Conservation (phyloP, 1,140 invertebrate genomes). For the Zaprionus tsacasi region DNA sequence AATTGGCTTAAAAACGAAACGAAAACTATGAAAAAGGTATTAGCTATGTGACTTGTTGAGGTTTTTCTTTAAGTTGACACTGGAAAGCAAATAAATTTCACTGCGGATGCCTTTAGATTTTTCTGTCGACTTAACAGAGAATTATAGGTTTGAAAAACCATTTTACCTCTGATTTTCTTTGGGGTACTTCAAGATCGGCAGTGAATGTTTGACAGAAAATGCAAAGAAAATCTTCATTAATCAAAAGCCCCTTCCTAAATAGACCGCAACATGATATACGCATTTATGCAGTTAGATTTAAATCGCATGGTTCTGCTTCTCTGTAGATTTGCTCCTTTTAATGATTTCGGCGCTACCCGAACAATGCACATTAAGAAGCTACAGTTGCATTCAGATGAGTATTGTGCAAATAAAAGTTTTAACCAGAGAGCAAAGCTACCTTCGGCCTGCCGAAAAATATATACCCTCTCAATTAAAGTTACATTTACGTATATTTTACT, state of each 20-base stretch:
- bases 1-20: slow-evolving; percentile 60
- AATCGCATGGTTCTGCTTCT: slow-evolving; percentile 53
- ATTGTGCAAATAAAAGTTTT: slow-evolving; percentile 81
- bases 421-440: neutral
- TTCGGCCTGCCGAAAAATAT: too few relatives aligned
- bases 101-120: slow-evolving; percentile 32
- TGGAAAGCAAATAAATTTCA: slow-evolving; percentile 11
- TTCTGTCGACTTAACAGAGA: slow-evolving; percentile 40
- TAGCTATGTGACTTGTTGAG: slow-evolving; percentile 23
- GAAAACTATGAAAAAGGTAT: slow-evolving; percentile 70
- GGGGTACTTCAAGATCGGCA: neutral
- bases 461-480: too few relatives aligned
- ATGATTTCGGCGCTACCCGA: slow-evolving; percentile 22
- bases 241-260: slow-evolving; percentile 46
- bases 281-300: slow-evolving; percentile 31
- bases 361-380: slow-evolving; percentile 25
- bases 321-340: slow-evolving; percentile 16
- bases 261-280: slow-evolving; percentile 69
- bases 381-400: slow-evolving; percentile 54
- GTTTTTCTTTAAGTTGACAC: slow-evolving; percentile 31
- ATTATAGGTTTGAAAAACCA: slow-evolving; percentile 29
- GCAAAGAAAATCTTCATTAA: neutral
- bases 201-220: neutral
- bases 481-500: too few relatives aligned
- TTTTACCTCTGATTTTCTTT: slow-evolving; percentile 14